These are phyloP conservation scores for Hoplodrina blanda DNA, from an alignment of 2,888 invertebrate species.

Conservation along the genomic window DNA sequence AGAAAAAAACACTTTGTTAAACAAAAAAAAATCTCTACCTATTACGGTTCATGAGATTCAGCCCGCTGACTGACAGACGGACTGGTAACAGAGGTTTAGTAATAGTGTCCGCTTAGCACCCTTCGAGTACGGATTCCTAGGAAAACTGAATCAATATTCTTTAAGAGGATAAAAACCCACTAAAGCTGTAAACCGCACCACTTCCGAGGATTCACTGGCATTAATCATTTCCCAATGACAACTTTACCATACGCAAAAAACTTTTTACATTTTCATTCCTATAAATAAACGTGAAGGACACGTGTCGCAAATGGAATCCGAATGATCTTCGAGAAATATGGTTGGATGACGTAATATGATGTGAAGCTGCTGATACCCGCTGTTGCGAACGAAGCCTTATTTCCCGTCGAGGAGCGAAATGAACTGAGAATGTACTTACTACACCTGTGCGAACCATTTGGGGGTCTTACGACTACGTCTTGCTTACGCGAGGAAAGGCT, in stretches of 20 bases:
- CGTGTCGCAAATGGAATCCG: constrained; percentile 51
- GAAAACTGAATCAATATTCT: not conserved
- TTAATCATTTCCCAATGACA: constrained; percentile 40
- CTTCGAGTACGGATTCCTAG: too few species aligned
- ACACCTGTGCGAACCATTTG: constrained; percentile 29
- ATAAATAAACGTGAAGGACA: constrained; percentile 49
- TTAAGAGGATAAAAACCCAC: not conserved
- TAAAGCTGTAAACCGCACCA: not conserved
- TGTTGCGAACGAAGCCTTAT: constrained; percentile 23
- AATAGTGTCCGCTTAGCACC: too few species aligned
- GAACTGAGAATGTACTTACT: constrained; percentile 24
- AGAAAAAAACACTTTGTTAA: too few species aligned
- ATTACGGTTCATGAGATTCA: too few species aligned
- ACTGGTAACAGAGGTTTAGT: too few species aligned
- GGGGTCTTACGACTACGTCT: constrained; percentile 13
- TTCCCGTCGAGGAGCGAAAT: constrained; percentile 24
- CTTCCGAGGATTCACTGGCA: constrained; percentile 7
- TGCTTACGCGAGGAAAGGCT: not conserved
- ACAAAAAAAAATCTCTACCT: too few species aligned
- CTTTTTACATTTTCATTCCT: constrained; percentile 31
- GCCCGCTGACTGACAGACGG: too few species aligned
- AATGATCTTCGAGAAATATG: constrained; percentile 49
- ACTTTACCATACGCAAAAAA: constrained; percentile 30
- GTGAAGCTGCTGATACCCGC: constrained; percentile 12
- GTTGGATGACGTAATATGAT: constrained; percentile 35